Evolutionary conservation across 2,113 vertebrate species (phyloP), one percentile per base, ranked within the genome.

Genomic region (Paramormyrops kingsleyae): DNA sequence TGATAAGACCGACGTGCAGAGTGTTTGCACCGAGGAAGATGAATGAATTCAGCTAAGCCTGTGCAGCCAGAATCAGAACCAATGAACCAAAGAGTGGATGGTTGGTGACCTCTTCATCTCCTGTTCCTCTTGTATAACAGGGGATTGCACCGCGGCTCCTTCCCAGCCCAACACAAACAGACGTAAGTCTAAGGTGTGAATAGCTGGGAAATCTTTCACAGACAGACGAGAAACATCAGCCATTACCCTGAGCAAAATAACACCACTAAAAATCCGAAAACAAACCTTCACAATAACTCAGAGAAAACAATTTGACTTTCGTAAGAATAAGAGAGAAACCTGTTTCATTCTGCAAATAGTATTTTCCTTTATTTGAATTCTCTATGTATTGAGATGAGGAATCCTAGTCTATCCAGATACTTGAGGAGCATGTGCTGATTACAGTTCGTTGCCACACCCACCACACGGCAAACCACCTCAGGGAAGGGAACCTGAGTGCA

Each of bases 131-230:
- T 94, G 92, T 83, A 91, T 93, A 95, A 95, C 93, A 92, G 91
- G 91, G 95, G 88, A 95, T 95, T 94, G 94, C 95, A 92, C 90
- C 91, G 17, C 44, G 93, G 92, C 95, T 95, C 95, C 94, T 95
- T 92, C 92, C 91, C 91, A 92, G 90, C 92, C 47, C 80, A 90
- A 90, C 92, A 91, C 91, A 93, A 89, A 91, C 91, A 91, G 49
- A 91, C 91, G 94, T 91, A 91, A 21, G n/a, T 42, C 31, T 42
- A 80, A 27, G 83, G n/a, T 49, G 47, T 50, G 8, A 84, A 44
- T 49, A 35, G 83, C 74, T 80, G 74, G 35, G 74, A 80, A 42
- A 80, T 80, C 74, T 39, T 80, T 80, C 77, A 44, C 42, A 88
- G 77, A 88, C 5, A 21, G 56, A 85, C 9, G 9, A 70, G 19